phyloP scores from a whole-genome alignment of 1,140 invertebrate species.

The Hylyphantes graminicola region DNA sequence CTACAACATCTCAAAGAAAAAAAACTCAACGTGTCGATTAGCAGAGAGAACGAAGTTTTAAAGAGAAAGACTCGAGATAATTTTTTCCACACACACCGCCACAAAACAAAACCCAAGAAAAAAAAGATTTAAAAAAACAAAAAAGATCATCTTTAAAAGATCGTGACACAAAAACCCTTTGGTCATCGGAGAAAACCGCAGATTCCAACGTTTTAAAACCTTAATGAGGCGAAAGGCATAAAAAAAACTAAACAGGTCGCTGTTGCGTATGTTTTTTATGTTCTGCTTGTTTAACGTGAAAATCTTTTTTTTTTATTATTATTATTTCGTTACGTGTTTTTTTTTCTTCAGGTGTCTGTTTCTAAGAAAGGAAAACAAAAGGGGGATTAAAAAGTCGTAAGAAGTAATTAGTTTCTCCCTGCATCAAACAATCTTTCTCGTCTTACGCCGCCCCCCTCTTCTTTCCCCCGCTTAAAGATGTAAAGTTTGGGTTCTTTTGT shows the following conservation, averaged over 20 bases:
- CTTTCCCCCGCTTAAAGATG: neutral
- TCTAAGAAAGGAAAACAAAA: conserved; percentile 50
- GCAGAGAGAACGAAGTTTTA: neutral
- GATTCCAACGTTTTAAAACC: conserved; percentile 58
- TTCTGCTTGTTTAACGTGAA: conserved; percentile 51
- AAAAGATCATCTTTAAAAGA: conserved; percentile 41
- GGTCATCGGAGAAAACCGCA: conserved; percentile 55
- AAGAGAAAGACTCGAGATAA: too few species aligned
- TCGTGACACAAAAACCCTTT: conserved; percentile 52
- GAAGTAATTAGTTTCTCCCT: conserved; percentile 57
- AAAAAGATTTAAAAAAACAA: neutral
- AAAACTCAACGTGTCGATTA: conserved; percentile 45
- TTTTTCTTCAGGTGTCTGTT: conserved; percentile 45
- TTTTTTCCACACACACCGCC: too few species aligned
- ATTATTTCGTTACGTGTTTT: conserved; percentile 31
- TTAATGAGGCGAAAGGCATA: conserved; percentile 56
- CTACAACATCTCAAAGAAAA: neutral
- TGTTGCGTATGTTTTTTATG: conserved; percentile 47
- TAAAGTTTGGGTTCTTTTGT: too few species aligned
- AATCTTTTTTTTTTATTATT: conserved; percentile 36
- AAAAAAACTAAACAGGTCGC: conserved; percentile 56
- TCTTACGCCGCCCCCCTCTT: neutral
- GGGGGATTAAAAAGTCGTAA: conserved; percentile 59
- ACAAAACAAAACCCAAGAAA: neutral
- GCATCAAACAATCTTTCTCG: conserved; percentile 56